Evolutionary conservation across 2,888 invertebrate genomes (phyloP).

Genomic region (Catocala fraxini): DNA sequence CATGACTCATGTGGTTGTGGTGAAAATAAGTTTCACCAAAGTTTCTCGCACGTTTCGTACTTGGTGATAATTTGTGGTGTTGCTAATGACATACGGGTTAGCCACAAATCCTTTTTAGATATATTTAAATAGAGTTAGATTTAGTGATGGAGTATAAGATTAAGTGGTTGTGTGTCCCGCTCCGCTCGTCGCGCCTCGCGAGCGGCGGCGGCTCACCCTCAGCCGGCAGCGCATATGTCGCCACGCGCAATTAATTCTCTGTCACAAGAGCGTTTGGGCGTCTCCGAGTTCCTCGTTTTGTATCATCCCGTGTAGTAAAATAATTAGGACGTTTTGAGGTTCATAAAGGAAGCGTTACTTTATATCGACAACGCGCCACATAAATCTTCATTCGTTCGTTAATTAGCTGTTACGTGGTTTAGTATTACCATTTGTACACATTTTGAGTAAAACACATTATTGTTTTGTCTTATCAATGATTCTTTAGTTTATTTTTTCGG

Average conservation of each 20-base stretch:
- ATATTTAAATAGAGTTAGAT: not conserved
- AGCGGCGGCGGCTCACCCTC: slow-evolving; percentile 28
- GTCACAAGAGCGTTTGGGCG: slow-evolving; percentile 87
- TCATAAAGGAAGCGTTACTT: slow-evolving; percentile 87
- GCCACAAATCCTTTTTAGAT: slow-evolving; percentile 23
- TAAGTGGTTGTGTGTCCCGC: slow-evolving; percentile 24
- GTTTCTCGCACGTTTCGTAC: slow-evolving; percentile 30
- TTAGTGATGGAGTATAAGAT: slow-evolving; percentile 1
- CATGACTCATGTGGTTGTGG: slow-evolving; percentile 50
- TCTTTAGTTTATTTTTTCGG: not conserved
- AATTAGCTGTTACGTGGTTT: slow-evolving; percentile 76
- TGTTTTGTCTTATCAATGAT: slow-evolving; percentile 11
- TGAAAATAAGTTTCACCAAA: slow-evolving; percentile 49
- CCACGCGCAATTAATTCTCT: slow-evolving; percentile 87
- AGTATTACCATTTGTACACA: slow-evolving; percentile 56
- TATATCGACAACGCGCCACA: slow-evolving; percentile 86
- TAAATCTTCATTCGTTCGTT: slow-evolving; percentile 85
- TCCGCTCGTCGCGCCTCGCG: slow-evolving; percentile 47
- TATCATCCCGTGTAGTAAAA: slow-evolving; percentile 80
- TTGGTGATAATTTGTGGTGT: slow-evolving; percentile 39
- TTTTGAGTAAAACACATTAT: slow-evolving; percentile 40
- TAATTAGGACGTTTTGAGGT: slow-evolving; percentile 88
- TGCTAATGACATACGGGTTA: not conserved
- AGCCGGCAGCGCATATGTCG: slow-evolving; percentile 76
- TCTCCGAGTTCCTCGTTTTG: slow-evolving; percentile 83